These are phyloP conservation scores for Trigoniulus corallinus DNA, from an alignment of 1,140 invertebrate genomes.

Conservation along the genomic window DNA sequence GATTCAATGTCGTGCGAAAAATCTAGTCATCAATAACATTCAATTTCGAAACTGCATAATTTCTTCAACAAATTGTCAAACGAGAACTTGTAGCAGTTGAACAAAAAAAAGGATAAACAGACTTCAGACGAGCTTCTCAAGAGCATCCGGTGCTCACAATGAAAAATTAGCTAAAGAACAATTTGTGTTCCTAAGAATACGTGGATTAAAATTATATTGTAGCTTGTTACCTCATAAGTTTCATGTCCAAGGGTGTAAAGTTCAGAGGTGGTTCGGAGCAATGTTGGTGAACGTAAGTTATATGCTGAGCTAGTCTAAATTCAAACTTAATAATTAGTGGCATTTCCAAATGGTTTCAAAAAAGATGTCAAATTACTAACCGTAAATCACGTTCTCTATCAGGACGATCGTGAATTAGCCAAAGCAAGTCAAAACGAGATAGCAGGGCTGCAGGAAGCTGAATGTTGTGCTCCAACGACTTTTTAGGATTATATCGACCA, in stretches of 20 bases:
- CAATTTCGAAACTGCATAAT: no score
- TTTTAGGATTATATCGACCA: conserved; percentile 91
- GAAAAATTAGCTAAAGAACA: no score
- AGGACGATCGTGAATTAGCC: conserved; percentile 91
- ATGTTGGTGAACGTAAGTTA: conserved; percentile 94
- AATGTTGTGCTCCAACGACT: conserved; percentile 92
- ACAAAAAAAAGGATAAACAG: no score
- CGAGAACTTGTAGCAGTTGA: no score
- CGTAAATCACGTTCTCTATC: conserved; percentile 81
- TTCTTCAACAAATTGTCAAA: no score
- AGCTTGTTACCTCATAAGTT: conserved; percentile 50
- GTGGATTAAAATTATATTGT: neutral
- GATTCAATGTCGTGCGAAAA: no score
- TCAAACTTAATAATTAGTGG: neutral
- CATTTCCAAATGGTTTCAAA: neutral
- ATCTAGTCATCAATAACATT: no score
- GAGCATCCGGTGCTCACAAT: no score
- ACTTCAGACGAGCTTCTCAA: no score
- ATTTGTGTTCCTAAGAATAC: neutral
- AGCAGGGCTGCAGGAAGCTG: conserved; percentile 93
- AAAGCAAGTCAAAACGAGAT: conserved; percentile 93
- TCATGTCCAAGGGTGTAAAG: conserved; percentile 72
- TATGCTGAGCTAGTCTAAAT: conserved; percentile 80
- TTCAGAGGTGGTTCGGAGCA: conserved; percentile 63
- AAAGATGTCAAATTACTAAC: conserved; percentile 21